Base-by-base conservation (phyloP, 2,113 vertebrate genomes). In the Hipposideros armiger region DNA sequence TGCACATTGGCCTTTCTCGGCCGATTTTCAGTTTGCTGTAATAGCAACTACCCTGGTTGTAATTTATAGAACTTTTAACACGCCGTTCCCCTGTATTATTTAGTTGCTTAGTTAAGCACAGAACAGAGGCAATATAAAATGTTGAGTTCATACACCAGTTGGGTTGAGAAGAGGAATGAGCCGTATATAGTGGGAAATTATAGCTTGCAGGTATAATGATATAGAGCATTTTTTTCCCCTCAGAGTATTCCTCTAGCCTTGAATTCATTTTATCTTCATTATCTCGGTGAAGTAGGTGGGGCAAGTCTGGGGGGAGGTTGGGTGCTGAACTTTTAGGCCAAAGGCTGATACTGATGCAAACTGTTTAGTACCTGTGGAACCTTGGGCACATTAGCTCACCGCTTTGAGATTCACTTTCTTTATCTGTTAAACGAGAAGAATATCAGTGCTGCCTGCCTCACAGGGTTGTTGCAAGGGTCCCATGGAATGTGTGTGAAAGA, bases 381-480 rank as follows among this genome's bases (percentile, higher is more conserved):
- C 14, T 92, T 94, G 73, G 94, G 89, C 69, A 93, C 60, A 42
- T 93, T 72, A 87, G 74, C 86, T 88, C 85, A 93, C 60, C 24
- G 47, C 77, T 94, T 86, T 86, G 20, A 94, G 88, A 92, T 66
- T 95, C 62, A 91, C 60, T 84, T 86, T 96, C 85, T 40, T 92
- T 52, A 95, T 74, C 92, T 97, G 89, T 95, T 86, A 82, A 73
- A 78, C 84, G 62, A 96, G 73, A 84, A 86, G 45, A 67, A 9
- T 88, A 67, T 96, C 54, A 77, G 91, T 96, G 95, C 95, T 97
- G 95, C 97, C 97, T 96, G 97, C 97, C 97, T 98, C 97, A 98
- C 97, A 98, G 97, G 96, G 96, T 96, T 98, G 97, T 97, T 98
- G 97, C 97, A 97, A 98, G 97, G 96, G 86, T 97, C 77, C 95